phyloP scores from a whole-genome alignment of 1,140 invertebrate species.

The Cyclargus thomasi region DNA sequence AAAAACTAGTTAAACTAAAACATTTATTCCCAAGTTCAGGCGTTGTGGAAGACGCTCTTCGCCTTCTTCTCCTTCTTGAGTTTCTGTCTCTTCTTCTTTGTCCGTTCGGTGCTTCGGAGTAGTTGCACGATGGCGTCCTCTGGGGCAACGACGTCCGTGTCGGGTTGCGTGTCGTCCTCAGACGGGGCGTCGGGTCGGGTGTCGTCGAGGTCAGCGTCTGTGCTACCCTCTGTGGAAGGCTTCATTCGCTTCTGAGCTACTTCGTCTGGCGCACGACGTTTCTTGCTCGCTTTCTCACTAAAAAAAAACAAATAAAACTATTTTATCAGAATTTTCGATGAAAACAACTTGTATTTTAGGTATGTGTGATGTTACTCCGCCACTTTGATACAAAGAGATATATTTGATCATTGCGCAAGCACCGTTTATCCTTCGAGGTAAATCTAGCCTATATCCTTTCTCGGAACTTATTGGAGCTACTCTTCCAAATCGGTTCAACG shows the following conservation, averaged over 20 bases:
- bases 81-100: conserved; percentile 57
- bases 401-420: no score
- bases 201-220: conserved; percentile 28
- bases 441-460: no score
- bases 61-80: conserved; percentile 62
- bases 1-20: neutral
- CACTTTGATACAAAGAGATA: no score
- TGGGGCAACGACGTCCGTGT: neutral
- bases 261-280: conserved; percentile 8
- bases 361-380: no score
- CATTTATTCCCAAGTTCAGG: conserved; percentile 31
- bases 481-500: neutral
- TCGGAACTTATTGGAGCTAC: neutral
- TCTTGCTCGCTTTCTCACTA: neutral
- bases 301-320: neutral
- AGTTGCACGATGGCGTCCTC: conserved; percentile 54
- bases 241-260: conserved; percentile 37
- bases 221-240: conserved; percentile 44
- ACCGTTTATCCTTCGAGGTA: no score
- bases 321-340: no score
- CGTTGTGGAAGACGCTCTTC: conserved; percentile 66
- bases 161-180: neutral
- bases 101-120: conserved; percentile 61
- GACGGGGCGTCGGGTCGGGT: conserved; percentile 17
- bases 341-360: no score